Percentiles rank a stretch among this genome's conserved stretches.
phyloP scores from a whole-genome alignment of 2,888 invertebrate species.

The Merodon equestris region DNA sequence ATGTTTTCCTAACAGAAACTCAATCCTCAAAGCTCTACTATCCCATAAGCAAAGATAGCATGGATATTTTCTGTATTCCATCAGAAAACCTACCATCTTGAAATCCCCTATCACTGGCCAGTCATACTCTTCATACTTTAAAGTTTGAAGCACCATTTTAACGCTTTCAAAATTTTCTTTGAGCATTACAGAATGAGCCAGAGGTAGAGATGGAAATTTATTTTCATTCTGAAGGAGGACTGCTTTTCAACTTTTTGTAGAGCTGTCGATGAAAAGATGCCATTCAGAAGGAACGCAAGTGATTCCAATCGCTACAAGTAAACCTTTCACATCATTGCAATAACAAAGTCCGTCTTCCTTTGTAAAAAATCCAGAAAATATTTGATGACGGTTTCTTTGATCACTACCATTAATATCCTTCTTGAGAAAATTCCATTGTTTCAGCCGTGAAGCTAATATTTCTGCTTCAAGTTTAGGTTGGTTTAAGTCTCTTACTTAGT shows the following conservation, averaged over 20 bases:
- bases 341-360: conserved; percentile 18
- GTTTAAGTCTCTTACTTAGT: conserved; percentile 40
- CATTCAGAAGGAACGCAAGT: conserved; percentile 10
- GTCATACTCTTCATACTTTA: conserved; percentile 71
- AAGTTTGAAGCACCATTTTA: conserved; percentile 50
- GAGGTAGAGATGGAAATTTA: conserved; percentile 70
- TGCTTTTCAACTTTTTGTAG: conserved; percentile 31
- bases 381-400: conserved; percentile 15
- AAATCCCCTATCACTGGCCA: conserved; percentile 72
- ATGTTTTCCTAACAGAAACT: too few species aligned
- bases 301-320: conserved; percentile 29
- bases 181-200: conserved; percentile 71
- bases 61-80: conserved; percentile 69
- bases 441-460: conserved; percentile 36
- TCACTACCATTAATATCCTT: neutral
- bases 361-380: conserved; percentile 6
- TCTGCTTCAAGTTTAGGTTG: conserved; percentile 39
- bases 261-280: conserved; percentile 30
- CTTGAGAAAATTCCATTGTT: conserved; percentile 30
- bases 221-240: conserved; percentile 63
- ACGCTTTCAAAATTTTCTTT: conserved; percentile 73
- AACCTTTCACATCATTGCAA: conserved; percentile 25
- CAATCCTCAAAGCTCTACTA: too few species aligned
- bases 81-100: conserved; percentile 72
- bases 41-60: conserved; percentile 71